Evolutionary conservation across 2,888 invertebrate species (phyloP).

Genomic region (Diplazon laetatorius): DNA sequence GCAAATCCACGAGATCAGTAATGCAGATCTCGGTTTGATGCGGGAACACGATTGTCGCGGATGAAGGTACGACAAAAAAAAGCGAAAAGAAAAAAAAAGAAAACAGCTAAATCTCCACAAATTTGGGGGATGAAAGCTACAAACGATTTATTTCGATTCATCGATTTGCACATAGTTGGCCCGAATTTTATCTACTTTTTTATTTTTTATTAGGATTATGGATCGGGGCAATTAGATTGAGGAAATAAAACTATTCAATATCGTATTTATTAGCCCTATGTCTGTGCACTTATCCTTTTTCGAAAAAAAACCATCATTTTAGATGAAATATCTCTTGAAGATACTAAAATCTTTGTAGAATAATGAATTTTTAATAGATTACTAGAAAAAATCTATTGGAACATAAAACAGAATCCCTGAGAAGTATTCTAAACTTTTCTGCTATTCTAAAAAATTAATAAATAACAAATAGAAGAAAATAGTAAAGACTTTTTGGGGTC

Average conservation of each 20-base stretch:
- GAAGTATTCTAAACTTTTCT: no score
- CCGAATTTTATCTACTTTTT: not conserved
- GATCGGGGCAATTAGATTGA: not conserved
- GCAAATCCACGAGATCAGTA: conserved; percentile 76
- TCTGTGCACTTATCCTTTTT: no score
- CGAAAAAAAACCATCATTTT: no score
- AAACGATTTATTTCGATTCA: not conserved
- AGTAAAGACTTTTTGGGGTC: no score
- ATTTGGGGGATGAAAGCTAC: conserved; percentile 8
- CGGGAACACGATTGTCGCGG: conserved; percentile 21
- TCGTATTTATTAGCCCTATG: no score
- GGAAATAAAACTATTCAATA: not conserved
- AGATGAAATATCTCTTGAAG: no score
- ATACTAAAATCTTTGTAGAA: no score
- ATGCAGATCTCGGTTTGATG: conserved; percentile 72
- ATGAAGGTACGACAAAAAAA: not conserved
- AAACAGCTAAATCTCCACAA: not conserved
- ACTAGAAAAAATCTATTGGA: no score
- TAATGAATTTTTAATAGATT: no score
- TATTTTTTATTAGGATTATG: not conserved
- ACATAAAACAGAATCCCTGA: no score
- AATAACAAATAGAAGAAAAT: no score
- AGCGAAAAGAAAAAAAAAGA: not conserved
- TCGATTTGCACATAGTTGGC: not conserved
- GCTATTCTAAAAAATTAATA: no score